These are phyloP conservation scores for Venusia cambrica DNA, from an alignment of 2,888 invertebrate species.

Conservation along the genomic window DNA sequence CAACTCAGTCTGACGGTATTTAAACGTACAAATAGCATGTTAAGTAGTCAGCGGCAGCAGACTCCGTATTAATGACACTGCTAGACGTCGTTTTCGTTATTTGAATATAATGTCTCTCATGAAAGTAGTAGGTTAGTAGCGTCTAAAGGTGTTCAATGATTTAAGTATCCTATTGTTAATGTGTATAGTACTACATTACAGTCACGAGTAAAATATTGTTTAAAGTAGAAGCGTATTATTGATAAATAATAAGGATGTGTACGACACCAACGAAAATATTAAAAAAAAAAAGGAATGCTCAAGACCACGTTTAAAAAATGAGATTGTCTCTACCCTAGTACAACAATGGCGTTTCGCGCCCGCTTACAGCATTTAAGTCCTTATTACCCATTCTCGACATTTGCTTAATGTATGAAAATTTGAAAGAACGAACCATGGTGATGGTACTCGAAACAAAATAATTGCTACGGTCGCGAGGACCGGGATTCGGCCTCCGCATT, in stretches of 20 bases:
- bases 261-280: too few species aligned
- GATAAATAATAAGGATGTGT: too few species aligned
- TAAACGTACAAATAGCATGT: conserved; percentile 68
- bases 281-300: too few species aligned
- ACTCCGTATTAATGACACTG: conserved; percentile 53
- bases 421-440: conserved; percentile 78
- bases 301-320: conserved; percentile 6
- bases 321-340: conserved; percentile 54
- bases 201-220: too few species aligned
- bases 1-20: conserved; percentile 63
- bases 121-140: too few species aligned
- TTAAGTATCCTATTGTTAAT: too few species aligned
- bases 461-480: conserved; percentile 78
- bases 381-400: conserved; percentile 78
- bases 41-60: conserved; percentile 64
- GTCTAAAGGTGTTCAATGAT: too few species aligned
- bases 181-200: too few species aligned
- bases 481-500: conserved; percentile 75
- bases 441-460: conserved; percentile 80
- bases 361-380: conserved; percentile 71
- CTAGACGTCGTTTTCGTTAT: conserved; percentile 55
- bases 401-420: conserved; percentile 80
- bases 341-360: conserved; percentile 58
- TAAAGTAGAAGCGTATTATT: too few species aligned
- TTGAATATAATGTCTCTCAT: conserved; percentile 59